phyloP scores from a whole-genome alignment of 53 echinoderm and acorn worm species.

The Henricia sp. region DNA sequence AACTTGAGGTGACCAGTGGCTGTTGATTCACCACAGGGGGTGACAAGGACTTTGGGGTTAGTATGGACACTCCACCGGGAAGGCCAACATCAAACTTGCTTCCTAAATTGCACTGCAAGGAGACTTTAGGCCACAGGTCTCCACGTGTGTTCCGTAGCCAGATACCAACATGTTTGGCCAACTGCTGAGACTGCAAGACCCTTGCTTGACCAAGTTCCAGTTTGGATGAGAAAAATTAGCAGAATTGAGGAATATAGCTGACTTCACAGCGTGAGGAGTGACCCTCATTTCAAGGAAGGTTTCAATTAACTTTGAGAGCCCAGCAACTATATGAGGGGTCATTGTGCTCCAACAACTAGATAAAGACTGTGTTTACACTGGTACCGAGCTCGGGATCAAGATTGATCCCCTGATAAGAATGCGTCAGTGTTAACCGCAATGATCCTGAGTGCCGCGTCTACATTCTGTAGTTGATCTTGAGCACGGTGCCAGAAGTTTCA shows the following conservation, averaged over 20 bases:
- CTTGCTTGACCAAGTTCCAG: neutral
- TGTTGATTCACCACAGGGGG: slow-evolving; percentile 39
- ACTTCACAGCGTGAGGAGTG: slow-evolving; percentile 18
- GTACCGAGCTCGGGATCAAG: too few species aligned
- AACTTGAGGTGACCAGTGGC: slow-evolving; percentile 28
- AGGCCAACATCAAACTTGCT: slow-evolving; percentile 28
- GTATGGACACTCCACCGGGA: neutral
- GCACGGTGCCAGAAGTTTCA: too few species aligned
- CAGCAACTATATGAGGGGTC: slow-evolving; percentile 7
- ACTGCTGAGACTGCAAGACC: slow-evolving; percentile 37
- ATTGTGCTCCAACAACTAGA: slow-evolving; percentile 34
- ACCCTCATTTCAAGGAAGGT: slow-evolving; percentile 11
- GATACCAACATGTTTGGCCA: slow-evolving; percentile 19
- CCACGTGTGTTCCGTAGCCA: slow-evolving; percentile 14
- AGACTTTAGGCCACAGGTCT: too few species aligned
- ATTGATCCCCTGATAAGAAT: too few species aligned
- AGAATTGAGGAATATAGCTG: slow-evolving; percentile 29
- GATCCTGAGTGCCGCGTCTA: too few species aligned
- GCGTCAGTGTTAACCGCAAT: too few species aligned
- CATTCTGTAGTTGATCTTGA: too few species aligned
- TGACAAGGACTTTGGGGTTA: neutral
- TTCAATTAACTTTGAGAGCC: neutral
- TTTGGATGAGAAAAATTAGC: slow-evolving; percentile 17
- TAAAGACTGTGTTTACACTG: too few species aligned
- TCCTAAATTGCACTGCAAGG: slow-evolving; percentile 27